Evolutionary conservation across 2,888 invertebrate genomes (phyloP).

Genomic region (Drosophila pullipes): DNA sequence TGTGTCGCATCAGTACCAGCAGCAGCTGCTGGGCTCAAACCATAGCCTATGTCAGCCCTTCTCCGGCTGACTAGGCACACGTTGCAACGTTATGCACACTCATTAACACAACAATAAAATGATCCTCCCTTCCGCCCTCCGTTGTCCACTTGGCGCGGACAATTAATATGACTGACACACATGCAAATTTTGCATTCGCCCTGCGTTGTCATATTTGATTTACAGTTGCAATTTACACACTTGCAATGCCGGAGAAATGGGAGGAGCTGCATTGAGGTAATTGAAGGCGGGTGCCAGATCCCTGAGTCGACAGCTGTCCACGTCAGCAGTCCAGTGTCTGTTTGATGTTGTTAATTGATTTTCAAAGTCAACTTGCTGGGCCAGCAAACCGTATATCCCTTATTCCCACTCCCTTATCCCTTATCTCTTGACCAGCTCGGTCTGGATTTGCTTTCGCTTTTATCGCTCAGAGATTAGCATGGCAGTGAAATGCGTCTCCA

Average conservation of each 20-base stretch:
- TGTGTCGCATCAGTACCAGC: constrained; percentile 73
- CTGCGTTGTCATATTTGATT: constrained; percentile 80
- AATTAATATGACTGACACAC: constrained; percentile 81
- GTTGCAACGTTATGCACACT: constrained; percentile 68
- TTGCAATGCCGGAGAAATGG: constrained; percentile 22
- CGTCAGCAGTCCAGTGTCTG: constrained; percentile 77
- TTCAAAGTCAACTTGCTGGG: constrained; percentile 83
- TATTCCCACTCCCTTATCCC: not conserved
- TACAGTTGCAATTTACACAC: constrained; percentile 82
- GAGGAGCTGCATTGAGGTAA: not conserved
- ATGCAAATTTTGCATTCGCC: constrained; percentile 76
- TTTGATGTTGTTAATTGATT: constrained; percentile 86
- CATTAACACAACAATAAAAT: constrained; percentile 79
- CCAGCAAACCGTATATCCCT: constrained; percentile 28
- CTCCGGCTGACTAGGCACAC: constrained; percentile 11
- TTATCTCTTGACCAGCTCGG: not conserved
- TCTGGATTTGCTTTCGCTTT: constrained; percentile 65
- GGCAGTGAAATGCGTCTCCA: constrained; percentile 76
- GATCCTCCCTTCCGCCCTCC: constrained; percentile 19
- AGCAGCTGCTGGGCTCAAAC: not conserved
- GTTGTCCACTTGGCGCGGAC: constrained; percentile 58
- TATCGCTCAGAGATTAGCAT: constrained; percentile 76
- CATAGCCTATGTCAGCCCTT: constrained; percentile 3
- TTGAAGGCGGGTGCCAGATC: constrained; percentile 16
- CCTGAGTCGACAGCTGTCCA: constrained; percentile 69